Base-by-base conservation (phyloP, 1,140 invertebrate genomes). In the Drosophila chauvacae region DNA sequence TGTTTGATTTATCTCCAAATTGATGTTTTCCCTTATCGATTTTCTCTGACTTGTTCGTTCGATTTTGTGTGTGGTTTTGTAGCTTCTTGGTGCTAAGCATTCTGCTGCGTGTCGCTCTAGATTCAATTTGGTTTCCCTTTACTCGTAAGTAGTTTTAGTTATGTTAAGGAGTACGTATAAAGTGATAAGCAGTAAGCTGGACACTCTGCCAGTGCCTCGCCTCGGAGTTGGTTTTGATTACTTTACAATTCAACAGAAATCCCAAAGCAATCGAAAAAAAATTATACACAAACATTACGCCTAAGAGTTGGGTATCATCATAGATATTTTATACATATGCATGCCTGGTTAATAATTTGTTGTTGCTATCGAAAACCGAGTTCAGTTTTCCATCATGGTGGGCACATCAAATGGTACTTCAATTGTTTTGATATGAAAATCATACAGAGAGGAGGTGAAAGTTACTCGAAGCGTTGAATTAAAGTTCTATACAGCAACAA, bases 31-130 rank as follows among this genome's bases (percentile, higher is more conserved):
- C n/a, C 26, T 33, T 51, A 6, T 18, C 16, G 18, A 16, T 14
- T 35, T 9, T 39, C 16, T 51, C 30, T 65, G 73, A 73, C 45
- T 66, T 66, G 57, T 66, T 82, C 65, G 28, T 69, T 82, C 75
- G 51, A 68, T 79, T 55, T 79, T 66, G 63, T 65, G 64, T 77
- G 74, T 77, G 74, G 74, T 83, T 85, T 87, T 87, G 84, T 87
- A 87, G 77, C 84, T 84, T 88, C 65, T 77, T 88, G 84, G 84
- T 87, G 84, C 84, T 84, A 87, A 87, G 84, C 84, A 87, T 80
- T 84, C 87, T 88, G 77, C 84, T 87, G 84, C 77, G 84, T 81
- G 77, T 91, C 68, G 73, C 48, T 84, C 63, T 88, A 81, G 71
- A 62, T 74, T 77, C 71, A 61, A 80, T 80, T 69, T 61, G 59